Evolutionary conservation across 2,888 invertebrate genomes (phyloP), one percentile per base, ranked within the genome.

Genomic region (Megastigmus dorsalis): DNA sequence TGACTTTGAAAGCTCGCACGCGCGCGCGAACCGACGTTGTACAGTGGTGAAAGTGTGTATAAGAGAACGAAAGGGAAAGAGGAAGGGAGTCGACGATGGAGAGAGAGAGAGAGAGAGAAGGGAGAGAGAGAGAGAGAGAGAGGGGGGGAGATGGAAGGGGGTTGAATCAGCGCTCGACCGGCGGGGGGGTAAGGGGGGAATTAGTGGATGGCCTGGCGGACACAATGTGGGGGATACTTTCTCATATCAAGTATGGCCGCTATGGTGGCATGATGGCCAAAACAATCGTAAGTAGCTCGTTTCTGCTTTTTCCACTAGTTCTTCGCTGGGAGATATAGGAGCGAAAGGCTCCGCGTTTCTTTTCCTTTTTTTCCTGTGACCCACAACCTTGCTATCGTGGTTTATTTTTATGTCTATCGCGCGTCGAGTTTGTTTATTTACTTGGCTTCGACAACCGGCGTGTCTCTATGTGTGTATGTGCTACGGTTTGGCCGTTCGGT

Each of bases 171-270:
- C 82, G 84, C n/a, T n/a, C n/a, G n/a, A n/a, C n/a, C n/a, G n/a
- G n/a, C 66, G 85, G 83, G 84, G 86, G 84, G 84, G 84, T 81
- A 82, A 79, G 85, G 86, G n/a, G 86, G 84, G 84, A 84, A 86
- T 86, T 85, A 85, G 85, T 84, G 83, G 85, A 86, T 84, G 84
- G 84, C 82, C 84, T 63, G 36, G 86, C 84, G 85, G 85, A 86
- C 86, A 86, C 86, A 85, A 86, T 85, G 84, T 50, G 67, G 63
- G 86, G 86, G 85, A 87, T 86, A 87, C 86, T 86, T 87, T 87
- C 88, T 88, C 88, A 88, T 87, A 88, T 87, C 87, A 85, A 87
- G 88, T 86, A 87, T 87, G 87, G 87, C 88, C 87, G 88, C 87
- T 87, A 86, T 86, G 85, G 86, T 87, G 86, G 86, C 84, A 85